A percentile compares a stretch with the other conserved stretches of the same genome.
Evolutionary conservation across 2,888 invertebrate genomes (phyloP).

Genomic region (Epicampocera succincta): DNA sequence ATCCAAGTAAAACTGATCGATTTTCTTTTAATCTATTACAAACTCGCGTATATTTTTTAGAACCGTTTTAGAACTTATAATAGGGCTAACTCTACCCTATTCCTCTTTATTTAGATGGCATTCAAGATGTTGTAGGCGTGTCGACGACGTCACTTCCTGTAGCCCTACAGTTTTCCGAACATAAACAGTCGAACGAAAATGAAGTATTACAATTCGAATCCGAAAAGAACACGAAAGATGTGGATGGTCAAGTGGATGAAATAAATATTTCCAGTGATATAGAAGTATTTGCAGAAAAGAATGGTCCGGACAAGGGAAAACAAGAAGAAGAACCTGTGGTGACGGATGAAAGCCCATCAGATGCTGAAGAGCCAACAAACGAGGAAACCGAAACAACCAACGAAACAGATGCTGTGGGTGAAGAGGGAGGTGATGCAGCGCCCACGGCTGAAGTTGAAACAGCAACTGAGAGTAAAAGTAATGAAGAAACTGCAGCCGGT

Average conservation of each 20-base stretch:
- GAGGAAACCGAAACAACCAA: constrained; percentile 4
- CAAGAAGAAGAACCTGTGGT: constrained; percentile 47
- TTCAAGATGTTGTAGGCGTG: neutral
- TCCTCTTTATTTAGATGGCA: constrained; percentile 23
- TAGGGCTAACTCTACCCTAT: too few species aligned
- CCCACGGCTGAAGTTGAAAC: constrained; percentile 1
- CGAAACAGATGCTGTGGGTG: constrained; percentile 21
- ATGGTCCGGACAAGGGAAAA: constrained; percentile 42
- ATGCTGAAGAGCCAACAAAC: constrained; percentile 22
- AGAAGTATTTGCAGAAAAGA: constrained; percentile 54
- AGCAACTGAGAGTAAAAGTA: neutral
- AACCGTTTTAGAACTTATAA: too few species aligned
- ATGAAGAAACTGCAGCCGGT: neutral
- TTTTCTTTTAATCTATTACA: too few species aligned
- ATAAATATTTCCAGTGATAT: constrained; percentile 39
- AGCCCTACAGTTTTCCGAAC: constrained; percentile 21
- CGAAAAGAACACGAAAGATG: neutral
- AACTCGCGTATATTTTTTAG: too few species aligned
- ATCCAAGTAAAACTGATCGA: too few species aligned
- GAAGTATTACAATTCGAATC: neutral
- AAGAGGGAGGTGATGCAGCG: neutral
- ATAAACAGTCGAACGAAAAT: neutral
- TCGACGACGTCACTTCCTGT: constrained; percentile 25
- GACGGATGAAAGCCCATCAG: constrained; percentile 12
- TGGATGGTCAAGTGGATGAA: neutral